These are phyloP conservation scores for Diachasmimorpha longicaudata DNA, from an alignment of 1,140 invertebrate species.

Conservation along the genomic window DNA sequence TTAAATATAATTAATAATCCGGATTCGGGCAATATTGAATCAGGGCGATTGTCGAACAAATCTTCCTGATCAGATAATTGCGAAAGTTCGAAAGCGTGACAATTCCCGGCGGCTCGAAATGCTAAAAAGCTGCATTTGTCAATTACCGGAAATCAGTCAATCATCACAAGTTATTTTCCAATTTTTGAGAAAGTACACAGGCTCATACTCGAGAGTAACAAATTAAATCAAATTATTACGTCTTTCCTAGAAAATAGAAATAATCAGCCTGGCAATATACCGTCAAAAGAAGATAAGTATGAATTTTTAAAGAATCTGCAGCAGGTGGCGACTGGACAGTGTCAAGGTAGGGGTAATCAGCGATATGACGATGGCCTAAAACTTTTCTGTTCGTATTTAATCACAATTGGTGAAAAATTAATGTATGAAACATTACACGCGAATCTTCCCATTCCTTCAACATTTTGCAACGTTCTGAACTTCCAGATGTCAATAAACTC, in stretches of 20 bases:
- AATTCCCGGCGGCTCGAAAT: background rate
- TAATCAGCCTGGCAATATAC: background rate
- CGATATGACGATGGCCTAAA: background rate
- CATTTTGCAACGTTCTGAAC: background rate
- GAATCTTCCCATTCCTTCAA: constrained; percentile 25
- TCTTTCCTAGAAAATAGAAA: background rate
- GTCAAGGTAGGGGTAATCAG: background rate
- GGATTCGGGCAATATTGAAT: background rate
- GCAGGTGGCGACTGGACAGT: background rate
- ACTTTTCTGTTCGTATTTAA: background rate
- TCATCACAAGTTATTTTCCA: background rate
- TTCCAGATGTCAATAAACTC: background rate
- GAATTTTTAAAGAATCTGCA: background rate
- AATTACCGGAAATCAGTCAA: background rate
- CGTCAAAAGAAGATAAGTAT: background rate
- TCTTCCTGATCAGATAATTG: background rate
- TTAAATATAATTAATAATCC: background rate
- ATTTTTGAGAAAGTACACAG: background rate
- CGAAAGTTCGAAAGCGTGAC: background rate
- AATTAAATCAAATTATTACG: background rate
- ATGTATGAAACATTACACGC: constrained; percentile 2
- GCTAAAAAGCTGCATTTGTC: background rate
- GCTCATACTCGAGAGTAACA: background rate
- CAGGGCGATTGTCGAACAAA: background rate
- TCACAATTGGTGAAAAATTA: background rate